Evolutionary conservation across 2,888 invertebrate species (phyloP), one percentile per base, ranked within the genome.

Genomic region (Pharmacophagus antenor): DNA sequence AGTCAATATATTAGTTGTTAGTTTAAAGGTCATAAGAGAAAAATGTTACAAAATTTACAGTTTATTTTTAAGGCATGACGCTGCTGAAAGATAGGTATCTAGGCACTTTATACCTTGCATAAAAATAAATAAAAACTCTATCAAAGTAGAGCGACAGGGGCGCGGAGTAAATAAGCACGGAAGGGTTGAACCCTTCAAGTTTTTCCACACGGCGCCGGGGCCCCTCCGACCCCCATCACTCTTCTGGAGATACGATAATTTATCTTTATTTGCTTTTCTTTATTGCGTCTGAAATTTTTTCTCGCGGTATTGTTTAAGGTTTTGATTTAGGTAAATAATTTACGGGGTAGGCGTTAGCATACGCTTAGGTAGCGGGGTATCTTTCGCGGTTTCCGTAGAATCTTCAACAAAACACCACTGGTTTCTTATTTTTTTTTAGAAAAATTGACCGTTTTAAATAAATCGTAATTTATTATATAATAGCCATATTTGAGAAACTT

Each of bases 111-210:
- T 54, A 54, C 50, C 46, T 60, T 72, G 74, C 67, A 71, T 67
- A 61, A 56, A 63, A 67, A 70, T 72, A 76, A 76, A 77, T 77
- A 80, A 77, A 80, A 82, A 80, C 79, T 80, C 72, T 74, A 84
- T 83, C 77, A 80, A 81, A 79, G 70, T 70, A 68, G 70, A 71
- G 72, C 70, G 71, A 75, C 75, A 75, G 72, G 77, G 75, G 76
- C 74, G 76, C 67, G 70, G 68, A 80, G 80, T 85, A 82, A 82
- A 84, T 84, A 82, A 81, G 75, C 70, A 62, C 66, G 72, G 74
- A 82, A 84, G 86, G 88, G 86, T 85, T 84, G 75, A 79, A 76
- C 84, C 78, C 87, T 82, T 84, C 81, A 84, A 84, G 74, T 82
- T 85, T 84, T 85, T 84, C 83, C 74, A 76, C 66, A 69, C 71